Evolutionary conservation across 1,140 invertebrate genomes (phyloP).

Genomic region (Bombus picipes): DNA sequence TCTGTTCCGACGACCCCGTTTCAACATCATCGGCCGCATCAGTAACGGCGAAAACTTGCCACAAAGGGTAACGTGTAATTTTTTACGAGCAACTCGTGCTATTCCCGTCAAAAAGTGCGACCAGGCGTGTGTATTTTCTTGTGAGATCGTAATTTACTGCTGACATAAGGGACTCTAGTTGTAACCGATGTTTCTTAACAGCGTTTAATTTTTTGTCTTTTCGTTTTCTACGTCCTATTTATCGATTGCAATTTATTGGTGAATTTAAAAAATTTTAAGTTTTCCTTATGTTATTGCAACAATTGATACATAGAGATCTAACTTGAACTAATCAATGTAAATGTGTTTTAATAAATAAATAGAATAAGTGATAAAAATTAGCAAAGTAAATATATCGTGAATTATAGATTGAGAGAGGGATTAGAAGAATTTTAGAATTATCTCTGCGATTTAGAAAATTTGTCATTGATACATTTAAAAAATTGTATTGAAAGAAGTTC

Average conservation of each 20-base stretch:
- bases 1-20: background rate
- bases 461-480: too few relatives aligned
- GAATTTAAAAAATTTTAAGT: background rate
- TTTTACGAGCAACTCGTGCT: constrained; percentile 2
- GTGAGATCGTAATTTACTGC: background rate
- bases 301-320: background rate
- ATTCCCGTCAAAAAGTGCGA: background rate
- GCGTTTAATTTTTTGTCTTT: too few relatives aligned
- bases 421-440: too few relatives aligned
- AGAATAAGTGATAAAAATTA: background rate
- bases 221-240: too few relatives aligned
- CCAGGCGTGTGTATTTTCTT: background rate
- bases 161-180: too few relatives aligned
- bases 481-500: too few relatives aligned
- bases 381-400: background rate
- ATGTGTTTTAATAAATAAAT: background rate
- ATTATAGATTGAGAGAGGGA: background rate
- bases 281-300: background rate
- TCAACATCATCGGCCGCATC: background rate
- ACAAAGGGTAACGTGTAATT: background rate
- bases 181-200: background rate
- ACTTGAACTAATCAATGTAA: background rate
- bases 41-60: background rate
- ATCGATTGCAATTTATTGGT: too few relatives aligned
- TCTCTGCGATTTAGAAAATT: too few relatives aligned